Conservation (phyloP, 2,888 invertebrate species). For the Polydrusus pterygomalis region DNA sequence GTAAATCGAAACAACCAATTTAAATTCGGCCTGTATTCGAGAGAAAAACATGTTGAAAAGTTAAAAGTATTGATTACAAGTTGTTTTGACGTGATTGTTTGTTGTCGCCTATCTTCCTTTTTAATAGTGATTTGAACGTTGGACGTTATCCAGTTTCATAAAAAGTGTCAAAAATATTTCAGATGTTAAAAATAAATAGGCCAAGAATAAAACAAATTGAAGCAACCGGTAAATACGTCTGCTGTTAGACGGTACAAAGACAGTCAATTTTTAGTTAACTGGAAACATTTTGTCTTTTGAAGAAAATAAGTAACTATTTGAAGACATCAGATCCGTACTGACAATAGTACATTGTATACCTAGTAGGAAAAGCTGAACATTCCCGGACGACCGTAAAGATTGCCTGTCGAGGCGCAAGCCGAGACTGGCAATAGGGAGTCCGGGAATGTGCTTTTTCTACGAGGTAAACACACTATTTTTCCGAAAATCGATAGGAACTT, state of each 20-base stretch:
- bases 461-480: no score
- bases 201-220: not conserved
- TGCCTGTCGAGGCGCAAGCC: no score
- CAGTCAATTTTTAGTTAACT: no score
- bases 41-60: constrained; percentile 20
- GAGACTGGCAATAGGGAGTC: no score
- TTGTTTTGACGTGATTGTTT: constrained; percentile 13
- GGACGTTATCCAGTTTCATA: constrained; percentile 14
- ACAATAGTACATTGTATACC: no score
- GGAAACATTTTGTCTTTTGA: no score
- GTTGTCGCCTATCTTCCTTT: constrained; percentile 6
- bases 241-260: not conserved
- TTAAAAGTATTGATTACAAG: constrained; percentile 28
- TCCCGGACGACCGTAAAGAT: no score
- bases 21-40: constrained; percentile 19
- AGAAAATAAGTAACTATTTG: no score
- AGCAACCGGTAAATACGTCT: not conserved
- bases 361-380: no score
- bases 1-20: constrained; percentile 27
- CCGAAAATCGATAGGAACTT: no score
- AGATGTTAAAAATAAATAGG: not conserved
- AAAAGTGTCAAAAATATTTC: not conserved
- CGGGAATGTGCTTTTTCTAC: no score
- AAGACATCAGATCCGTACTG: no score
- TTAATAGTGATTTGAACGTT: not conserved